phyloP scores from a whole-genome alignment of 2,888 invertebrate genomes.

The Hirudinaria manillensis region DNA sequence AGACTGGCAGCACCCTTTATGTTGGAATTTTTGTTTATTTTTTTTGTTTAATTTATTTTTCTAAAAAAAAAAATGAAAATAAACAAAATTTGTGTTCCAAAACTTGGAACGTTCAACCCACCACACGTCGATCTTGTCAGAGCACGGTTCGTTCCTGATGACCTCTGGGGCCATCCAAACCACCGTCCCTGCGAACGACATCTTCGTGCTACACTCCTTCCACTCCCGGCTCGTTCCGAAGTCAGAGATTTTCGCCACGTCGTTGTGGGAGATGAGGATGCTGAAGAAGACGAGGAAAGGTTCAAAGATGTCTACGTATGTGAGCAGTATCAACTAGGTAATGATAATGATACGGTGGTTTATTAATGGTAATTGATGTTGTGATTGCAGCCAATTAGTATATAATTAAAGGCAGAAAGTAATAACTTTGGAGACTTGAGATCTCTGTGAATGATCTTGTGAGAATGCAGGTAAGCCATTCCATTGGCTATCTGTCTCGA shows the following conservation, averaged over 20 bases:
- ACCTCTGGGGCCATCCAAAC: slow-evolving; percentile 99
- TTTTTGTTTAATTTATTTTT: too few species aligned
- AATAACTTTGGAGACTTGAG: slow-evolving; percentile 91
- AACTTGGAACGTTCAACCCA: slow-evolving; percentile 50
- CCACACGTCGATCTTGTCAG: slow-evolving; percentile 97
- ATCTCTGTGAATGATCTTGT: slow-evolving; percentile 95
- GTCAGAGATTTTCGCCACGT: slow-evolving; percentile 84
- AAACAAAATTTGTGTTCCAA: too few species aligned
- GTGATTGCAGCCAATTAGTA: background rate
- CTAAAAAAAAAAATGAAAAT: too few species aligned
- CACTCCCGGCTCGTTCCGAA: slow-evolving; percentile 92
- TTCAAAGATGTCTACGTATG: slow-evolving; percentile 35
- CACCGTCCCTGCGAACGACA: slow-evolving; percentile 96
- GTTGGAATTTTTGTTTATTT: too few species aligned
- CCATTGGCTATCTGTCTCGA: slow-evolving; percentile 89
- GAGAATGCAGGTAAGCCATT: slow-evolving; percentile 89
- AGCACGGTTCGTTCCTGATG: slow-evolving; percentile 89
- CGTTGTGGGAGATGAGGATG: slow-evolving; percentile 55
- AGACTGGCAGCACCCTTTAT: too few species aligned
- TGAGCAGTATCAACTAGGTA: background rate
- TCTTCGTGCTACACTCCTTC: slow-evolving; percentile 83
- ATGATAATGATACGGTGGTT: background rate
- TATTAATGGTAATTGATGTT: background rate
- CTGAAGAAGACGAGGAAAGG: slow-evolving; percentile 42
- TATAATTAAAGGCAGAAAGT: background rate